Conservation (phyloP, 2,113 vertebrate genomes). For the Jaculus jaculus region DNA sequence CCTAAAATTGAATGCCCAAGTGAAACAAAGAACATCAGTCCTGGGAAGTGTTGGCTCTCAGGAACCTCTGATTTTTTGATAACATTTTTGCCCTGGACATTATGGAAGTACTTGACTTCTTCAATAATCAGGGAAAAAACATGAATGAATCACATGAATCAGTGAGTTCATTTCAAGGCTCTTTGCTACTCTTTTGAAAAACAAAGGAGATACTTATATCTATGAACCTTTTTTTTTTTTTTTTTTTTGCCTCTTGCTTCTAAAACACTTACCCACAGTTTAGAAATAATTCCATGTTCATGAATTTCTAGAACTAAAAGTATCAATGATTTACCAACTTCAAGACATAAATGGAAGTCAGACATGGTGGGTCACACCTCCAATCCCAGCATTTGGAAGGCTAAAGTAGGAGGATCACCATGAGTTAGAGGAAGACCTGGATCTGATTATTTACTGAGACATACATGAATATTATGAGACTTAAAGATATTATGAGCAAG, state of each 20-base stretch:
- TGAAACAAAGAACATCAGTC: background rate
- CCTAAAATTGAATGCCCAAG: background rate
- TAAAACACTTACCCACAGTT: background rate
- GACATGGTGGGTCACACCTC: too few relatives aligned
- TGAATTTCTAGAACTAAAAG: background rate
- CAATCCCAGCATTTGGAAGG: too few relatives aligned
- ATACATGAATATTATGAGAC: background rate
- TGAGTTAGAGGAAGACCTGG: too few relatives aligned
- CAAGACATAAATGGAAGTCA: background rate
- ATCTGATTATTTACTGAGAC: background rate
- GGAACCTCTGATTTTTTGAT: background rate
- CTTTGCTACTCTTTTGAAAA: background rate
- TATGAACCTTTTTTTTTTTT: background rate
- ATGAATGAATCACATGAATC: background rate
- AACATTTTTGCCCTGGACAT: background rate
- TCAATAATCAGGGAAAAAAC: background rate
- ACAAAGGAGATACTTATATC: accelerated
- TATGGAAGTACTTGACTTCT: background rate
- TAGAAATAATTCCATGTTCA: background rate
- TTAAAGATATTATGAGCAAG: background rate
- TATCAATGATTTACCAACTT: background rate
- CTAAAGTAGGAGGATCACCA: too few relatives aligned
- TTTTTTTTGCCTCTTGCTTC: background rate
- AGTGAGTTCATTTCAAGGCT: background rate
- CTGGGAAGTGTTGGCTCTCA: background rate